Conservation (phyloP, 2,888 invertebrate species). For the Aplocera efformata region DNA sequence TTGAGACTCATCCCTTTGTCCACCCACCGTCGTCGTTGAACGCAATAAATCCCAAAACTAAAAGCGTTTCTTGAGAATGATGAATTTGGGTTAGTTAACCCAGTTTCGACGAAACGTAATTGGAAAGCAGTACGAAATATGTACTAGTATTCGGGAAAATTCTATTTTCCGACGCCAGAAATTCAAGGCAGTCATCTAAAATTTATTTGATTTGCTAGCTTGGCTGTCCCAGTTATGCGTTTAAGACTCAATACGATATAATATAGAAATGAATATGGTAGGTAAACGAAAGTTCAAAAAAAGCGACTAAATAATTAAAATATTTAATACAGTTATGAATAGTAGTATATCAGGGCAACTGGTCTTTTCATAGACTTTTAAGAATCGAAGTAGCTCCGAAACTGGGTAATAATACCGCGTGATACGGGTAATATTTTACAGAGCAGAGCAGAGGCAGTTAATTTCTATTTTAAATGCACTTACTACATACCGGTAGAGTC, state of each 20-base stretch:
- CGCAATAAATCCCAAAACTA: conserved; percentile 25
- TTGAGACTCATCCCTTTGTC: conserved; percentile 16
- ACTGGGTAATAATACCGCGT: too few species aligned
- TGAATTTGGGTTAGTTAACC: conserved; percentile 20
- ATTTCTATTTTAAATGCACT: too few species aligned
- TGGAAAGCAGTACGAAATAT: conserved; percentile 13
- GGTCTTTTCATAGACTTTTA: too few species aligned
- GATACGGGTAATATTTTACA: too few species aligned
- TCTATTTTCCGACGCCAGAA: conserved; percentile 15
- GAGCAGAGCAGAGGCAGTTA: too few species aligned
- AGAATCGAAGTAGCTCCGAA: too few species aligned
- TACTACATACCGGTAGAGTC: too few species aligned
- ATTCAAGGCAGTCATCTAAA: conserved; percentile 10
- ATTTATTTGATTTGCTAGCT: conserved; percentile 4
- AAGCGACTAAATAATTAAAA: too few species aligned
- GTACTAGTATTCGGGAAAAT: conserved; percentile 9
- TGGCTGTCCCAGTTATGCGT: conserved; percentile 3
- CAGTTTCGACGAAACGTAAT: conserved; percentile 18
- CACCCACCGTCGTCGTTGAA: conserved; percentile 12
- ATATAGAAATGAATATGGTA: conserved; percentile 4
- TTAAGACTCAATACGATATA: conserved; percentile 2
- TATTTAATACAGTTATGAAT: too few species aligned
- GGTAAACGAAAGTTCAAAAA: too few species aligned
- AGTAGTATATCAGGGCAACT: too few species aligned
- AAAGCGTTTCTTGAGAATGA: conserved; percentile 17